Base-by-base conservation (phyloP, 2,888 invertebrate species). In the Lycophotia porphyrea region DNA sequence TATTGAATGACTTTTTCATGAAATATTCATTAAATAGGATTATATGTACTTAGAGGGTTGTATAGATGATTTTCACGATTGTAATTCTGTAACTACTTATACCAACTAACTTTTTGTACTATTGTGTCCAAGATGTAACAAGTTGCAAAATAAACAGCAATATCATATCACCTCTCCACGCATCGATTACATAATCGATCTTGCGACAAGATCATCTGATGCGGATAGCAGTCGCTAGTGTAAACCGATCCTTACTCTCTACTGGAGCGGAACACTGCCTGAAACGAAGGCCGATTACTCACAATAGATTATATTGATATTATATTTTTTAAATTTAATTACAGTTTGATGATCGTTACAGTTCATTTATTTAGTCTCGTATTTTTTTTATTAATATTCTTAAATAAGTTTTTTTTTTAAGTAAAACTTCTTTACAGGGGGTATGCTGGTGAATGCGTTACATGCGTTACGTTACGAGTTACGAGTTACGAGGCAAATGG, bases 181-280 rank as follows among this genome's bases (percentile, higher is more conserved):
- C 61, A 71, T 78, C 66, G 70, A 55, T 78, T 58, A 82, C 78
- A 60, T 60, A 60, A 70, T 80, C 49, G 55, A 71, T 81, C 66
- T 52, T 66, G 65, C 61, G 58, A 81, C 60, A 58, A 47, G 69
- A 84, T 60, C n/a, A 27, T 71, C 52, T 73, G 68, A 47, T 39
- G 60, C 47, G n/a, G 27, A 42, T 70, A 34, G 55, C 27, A 64
- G 60, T 63, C 71, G 72, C n/a, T 27, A 75, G 61, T 72, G 84
- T 78, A 82, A 75, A 80, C 42, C 73, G 79, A 86, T 84, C 74
- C 71, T 80, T 69, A 81, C 34, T 9, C 44, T 63, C 52, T 67
- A 72, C 1, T 76, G 70, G 84, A 88, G 90, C 90, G 88, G 84
- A 90, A 91, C 91, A 82, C 75, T 68, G 81, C 69, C 64, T 42